phyloP scores from a whole-genome alignment of 2,888 invertebrate genomes.

The Blera fallax region DNA sequence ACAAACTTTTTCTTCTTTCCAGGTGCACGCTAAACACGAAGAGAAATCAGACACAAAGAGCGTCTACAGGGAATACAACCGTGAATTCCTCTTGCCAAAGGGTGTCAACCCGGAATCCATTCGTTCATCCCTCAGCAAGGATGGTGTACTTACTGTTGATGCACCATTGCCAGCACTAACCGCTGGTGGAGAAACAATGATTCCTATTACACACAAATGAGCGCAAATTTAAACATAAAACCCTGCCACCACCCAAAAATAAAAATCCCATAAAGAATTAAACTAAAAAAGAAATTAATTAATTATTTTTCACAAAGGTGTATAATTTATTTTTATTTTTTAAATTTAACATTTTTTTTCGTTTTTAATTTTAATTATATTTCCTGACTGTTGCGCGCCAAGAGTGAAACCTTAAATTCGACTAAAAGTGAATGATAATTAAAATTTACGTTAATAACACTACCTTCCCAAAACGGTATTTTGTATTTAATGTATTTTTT shows the following conservation, averaged over 20 bases:
- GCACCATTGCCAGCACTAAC: slow-evolving; percentile 93
- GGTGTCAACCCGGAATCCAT: slow-evolving; percentile 98
- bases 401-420: not conserved
- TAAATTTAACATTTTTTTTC: slow-evolving; percentile 23
- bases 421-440: slow-evolving; percentile 26
- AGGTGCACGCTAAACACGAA: slow-evolving; percentile 99
- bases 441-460: slow-evolving; percentile 6
- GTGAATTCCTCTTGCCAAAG: slow-evolving; percentile 97
- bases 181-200: slow-evolving; percentile 81
- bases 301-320: slow-evolving; percentile 11
- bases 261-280: slow-evolving; percentile 32
- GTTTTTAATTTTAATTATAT: not conserved
- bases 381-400: not conserved
- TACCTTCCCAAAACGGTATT: slow-evolving; percentile 16
- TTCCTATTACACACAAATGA: slow-evolving; percentile 82
- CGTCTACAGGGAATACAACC: slow-evolving; percentile 98
- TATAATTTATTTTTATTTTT: slow-evolving; percentile 17
- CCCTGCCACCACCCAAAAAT: slow-evolving; percentile 15
- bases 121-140: slow-evolving; percentile 97
- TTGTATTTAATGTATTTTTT: slow-evolving; percentile 1
- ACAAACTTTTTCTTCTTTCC: slow-evolving; percentile 79
- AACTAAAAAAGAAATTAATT: slow-evolving; percentile 10
- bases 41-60: slow-evolving; percentile 98
- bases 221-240: slow-evolving; percentile 25
- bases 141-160: slow-evolving; percentile 97